Conservation (phyloP, 92 coral and sea anemone species). For the Micromussa lordhowensis region DNA sequence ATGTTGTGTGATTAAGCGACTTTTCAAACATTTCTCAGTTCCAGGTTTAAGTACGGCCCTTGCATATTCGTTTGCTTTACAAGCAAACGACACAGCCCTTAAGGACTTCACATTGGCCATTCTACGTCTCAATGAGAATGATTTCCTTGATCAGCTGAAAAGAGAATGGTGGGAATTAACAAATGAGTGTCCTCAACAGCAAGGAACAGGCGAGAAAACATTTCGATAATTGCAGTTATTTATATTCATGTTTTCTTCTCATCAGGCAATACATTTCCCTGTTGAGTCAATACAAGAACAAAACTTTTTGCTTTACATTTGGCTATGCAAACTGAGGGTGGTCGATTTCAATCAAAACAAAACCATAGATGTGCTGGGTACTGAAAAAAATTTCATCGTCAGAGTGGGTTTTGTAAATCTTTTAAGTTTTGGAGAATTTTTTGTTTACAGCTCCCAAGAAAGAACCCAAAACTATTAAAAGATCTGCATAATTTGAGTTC, state of each 20-base stretch:
- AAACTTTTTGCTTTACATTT: too few relatives aligned
- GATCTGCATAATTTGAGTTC: too few relatives aligned
- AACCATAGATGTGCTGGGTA: too few relatives aligned
- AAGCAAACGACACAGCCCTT: conserved; percentile 56
- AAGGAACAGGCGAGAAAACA: not conserved
- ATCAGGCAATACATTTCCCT: not conserved
- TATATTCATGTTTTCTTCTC: not conserved
- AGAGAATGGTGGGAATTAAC: conserved; percentile 72
- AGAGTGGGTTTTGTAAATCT: not conserved
- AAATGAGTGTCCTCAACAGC: conserved; percentile 8
- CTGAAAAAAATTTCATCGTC: not conserved
- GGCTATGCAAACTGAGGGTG: too few relatives aligned
- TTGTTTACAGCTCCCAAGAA: too few relatives aligned
- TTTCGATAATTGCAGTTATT: not conserved
- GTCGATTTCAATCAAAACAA: too few relatives aligned
- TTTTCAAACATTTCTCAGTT: conserved; percentile 26
- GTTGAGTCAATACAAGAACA: not conserved
- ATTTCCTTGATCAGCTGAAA: conserved; percentile 69
- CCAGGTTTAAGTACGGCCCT: conserved; percentile 69
- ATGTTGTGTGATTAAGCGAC: not conserved
- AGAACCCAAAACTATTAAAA: too few relatives aligned
- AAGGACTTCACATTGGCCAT: conserved; percentile 66
- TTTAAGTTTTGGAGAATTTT: too few relatives aligned
- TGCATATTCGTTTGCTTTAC: conserved; percentile 78
- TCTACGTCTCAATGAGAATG: conserved; percentile 78